Evolutionary conservation across 1,140 invertebrate species (phyloP).

Genomic region (Eufriesea mexicana): DNA sequence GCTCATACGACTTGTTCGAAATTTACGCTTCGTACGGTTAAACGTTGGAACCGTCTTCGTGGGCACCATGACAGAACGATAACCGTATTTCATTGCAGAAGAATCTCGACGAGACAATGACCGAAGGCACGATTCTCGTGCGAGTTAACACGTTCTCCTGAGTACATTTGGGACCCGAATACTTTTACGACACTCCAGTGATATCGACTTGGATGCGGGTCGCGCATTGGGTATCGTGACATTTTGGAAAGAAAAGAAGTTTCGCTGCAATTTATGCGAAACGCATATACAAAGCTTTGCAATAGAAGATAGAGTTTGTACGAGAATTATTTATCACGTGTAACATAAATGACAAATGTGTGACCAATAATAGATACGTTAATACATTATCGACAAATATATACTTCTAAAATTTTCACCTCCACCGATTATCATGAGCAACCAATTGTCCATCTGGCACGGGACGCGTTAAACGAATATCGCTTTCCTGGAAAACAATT

Average conservation of each 20-base stretch:
- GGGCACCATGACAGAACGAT: neutral
- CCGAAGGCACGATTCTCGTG: neutral
- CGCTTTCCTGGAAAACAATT: conserved; percentile 1
- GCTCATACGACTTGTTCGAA: neutral
- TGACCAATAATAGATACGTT: no score
- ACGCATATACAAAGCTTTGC: no score
- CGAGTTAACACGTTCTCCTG: neutral
- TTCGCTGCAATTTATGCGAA: no score
- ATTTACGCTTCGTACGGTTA: conserved; percentile 11
- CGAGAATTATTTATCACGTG: no score
- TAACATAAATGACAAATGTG: no score
- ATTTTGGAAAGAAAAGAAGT: no score
- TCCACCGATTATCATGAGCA: neutral
- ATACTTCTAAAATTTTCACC: neutral
- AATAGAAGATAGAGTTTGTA: no score
- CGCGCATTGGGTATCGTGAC: no score
- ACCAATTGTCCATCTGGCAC: neutral
- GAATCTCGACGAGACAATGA: conserved; percentile 19
- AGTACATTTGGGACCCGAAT: neutral
- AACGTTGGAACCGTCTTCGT: neutral
- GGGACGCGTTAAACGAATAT: neutral
- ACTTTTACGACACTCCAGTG: neutral
- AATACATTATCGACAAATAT: no score
- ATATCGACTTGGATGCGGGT: no score
- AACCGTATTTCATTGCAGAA: conserved; percentile 1